Conservation (phyloP, 2,113 vertebrate genomes). For the Cyphomyrus discorhynchus region DNA sequence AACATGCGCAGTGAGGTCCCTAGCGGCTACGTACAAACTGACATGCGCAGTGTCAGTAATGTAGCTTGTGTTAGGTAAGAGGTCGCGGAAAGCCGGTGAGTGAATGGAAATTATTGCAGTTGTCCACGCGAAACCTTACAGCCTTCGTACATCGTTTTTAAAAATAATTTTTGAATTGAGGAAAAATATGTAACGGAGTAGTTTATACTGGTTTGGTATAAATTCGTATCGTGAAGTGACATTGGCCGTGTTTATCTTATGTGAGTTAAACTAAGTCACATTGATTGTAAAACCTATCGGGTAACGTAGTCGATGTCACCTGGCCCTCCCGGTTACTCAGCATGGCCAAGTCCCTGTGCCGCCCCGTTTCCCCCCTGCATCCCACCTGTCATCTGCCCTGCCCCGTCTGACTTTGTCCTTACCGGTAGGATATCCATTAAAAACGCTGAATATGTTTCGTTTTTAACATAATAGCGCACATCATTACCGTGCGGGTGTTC, state of each 20-base stretch:
- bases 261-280: background rate
- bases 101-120: slow-evolving; percentile 23
- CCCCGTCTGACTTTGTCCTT: background rate
- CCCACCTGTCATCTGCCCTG: background rate
- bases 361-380: background rate
- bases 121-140: background rate
- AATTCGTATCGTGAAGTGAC: background rate
- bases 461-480: background rate
- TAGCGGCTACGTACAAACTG: background rate
- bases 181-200: background rate
- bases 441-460: background rate
- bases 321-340: background rate
- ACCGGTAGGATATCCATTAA: background rate
- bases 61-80: slow-evolving; percentile 21
- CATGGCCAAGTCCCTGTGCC: background rate
- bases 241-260: background rate
- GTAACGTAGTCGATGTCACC: background rate
- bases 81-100: slow-evolving; percentile 35
- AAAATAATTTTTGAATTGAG: background rate
- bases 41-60: background rate
- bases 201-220: background rate
- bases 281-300: background rate
- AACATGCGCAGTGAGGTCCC: background rate
- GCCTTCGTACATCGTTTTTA: background rate
- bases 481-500: background rate